Evolutionary conservation across 2,113 vertebrate genomes (phyloP).

Genomic region (Pollachius pollachius): DNA sequence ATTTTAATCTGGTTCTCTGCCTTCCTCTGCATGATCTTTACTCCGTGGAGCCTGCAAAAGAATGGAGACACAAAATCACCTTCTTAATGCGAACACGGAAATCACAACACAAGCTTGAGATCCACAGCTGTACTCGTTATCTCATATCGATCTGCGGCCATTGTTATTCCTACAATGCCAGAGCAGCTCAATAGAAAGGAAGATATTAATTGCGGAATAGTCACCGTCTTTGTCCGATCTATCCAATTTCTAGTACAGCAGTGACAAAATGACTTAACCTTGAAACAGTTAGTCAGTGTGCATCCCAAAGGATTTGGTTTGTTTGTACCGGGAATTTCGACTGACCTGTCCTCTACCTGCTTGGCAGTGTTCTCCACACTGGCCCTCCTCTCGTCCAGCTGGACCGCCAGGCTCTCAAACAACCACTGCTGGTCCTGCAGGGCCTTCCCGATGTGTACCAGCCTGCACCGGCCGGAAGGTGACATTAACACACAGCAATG

Average conservation of each 20-base stretch:
- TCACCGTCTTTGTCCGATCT: not conserved
- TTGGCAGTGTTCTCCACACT: conserved; percentile 75
- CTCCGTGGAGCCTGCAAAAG: conserved; percentile 83
- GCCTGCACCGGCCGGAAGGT: conserved; percentile 48
- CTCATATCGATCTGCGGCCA: conserved; percentile 3
- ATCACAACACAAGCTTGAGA: conserved; percentile 10
- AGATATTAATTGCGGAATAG: not conserved
- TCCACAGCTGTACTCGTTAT: not conserved
- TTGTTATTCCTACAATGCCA: not conserved
- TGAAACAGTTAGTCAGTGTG: not conserved
- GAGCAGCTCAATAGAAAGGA: not conserved
- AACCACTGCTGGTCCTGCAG: conserved; percentile 78
- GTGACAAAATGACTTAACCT: not conserved
- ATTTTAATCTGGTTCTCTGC: conserved; percentile 98
- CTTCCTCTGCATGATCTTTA: conserved; percentile 90
- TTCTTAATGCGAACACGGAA: conserved; percentile 25
- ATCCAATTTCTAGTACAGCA: conserved; percentile 8
- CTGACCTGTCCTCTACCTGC: conserved; percentile 76
- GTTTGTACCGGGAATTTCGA: not conserved
- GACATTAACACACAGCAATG: too few species aligned
- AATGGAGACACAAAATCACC: conserved; percentile 46
- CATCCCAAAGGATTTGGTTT: too few species aligned
- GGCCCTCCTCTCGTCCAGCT: conserved; percentile 75
- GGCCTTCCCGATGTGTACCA: conserved; percentile 73
- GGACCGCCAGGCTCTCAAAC: conserved; percentile 73